These are phyloP conservation scores for Odontomachus brunneus DNA, from an alignment of 1,140 invertebrate genomes.

Conservation along the genomic window DNA sequence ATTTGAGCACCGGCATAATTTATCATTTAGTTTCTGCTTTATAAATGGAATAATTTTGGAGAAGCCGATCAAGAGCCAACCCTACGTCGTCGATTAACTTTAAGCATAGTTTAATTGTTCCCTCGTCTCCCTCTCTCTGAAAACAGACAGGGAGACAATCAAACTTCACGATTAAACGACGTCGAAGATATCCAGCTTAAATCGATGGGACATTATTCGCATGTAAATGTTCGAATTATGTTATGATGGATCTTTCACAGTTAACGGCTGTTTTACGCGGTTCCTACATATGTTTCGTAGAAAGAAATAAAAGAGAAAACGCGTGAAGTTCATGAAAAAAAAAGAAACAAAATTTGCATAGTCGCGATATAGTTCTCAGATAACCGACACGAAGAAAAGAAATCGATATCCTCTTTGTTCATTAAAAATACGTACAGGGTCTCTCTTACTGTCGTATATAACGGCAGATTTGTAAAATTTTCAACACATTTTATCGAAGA, in stretches of 20 bases:
- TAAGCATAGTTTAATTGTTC: slow-evolving; percentile 50
- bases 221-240: not conserved
- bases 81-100: slow-evolving; percentile 34
- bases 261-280: no score
- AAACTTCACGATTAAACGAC: slow-evolving; percentile 35
- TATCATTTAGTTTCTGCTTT: slow-evolving; percentile 15
- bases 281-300: not conserved
- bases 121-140: not conserved
- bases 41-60: slow-evolving; percentile 14
- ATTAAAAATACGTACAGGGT: slow-evolving; percentile 18
- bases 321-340: not conserved
- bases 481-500: not conserved
- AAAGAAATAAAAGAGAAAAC: not conserved
- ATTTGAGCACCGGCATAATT: slow-evolving; percentile 10
- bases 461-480: slow-evolving; percentile 17
- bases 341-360: not conserved
- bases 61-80: not conserved
- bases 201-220: not conserved
- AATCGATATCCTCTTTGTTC: slow-evolving; percentile 32
- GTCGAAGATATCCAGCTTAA: not conserved
- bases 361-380: not conserved
- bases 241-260: not conserved
- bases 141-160: slow-evolving; percentile 15
- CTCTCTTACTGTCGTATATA: not conserved
- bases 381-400: not conserved